Evolutionary conservation across 2,113 vertebrate species (phyloP), one percentile per base, ranked within the genome.

Genomic region (Phoxinus phoxinus): DNA sequence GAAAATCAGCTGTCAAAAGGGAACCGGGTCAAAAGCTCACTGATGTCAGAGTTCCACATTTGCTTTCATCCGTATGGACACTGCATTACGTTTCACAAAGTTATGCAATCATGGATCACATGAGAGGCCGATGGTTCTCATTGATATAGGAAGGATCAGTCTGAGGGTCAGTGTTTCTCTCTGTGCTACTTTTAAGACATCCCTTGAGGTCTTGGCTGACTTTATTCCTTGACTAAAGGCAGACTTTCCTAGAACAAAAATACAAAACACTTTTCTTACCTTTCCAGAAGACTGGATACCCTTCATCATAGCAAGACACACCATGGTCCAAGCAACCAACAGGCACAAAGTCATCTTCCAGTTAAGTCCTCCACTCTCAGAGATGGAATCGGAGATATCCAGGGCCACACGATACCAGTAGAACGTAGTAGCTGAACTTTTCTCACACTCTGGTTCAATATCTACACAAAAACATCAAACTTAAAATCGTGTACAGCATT

Each of bases 271-370:
- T 4, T 4, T 19, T 2, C 92, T 94, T 89, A 99, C 98, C 95
- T 99, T 99, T 88, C 97, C 98, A 83, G 98, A 99, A 61, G 98
- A 99, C 92, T 99, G 97, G 91, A 99, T 99, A 78, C 98, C 98
- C 93, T 97, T 99, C 91, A 99, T 99, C 98, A 99, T 99, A 89
- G 97, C 96, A 32, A 99, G 95, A 89, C 98, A 98, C 30, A 99
- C 98, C 93, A 99, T 94, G 44, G 95, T 88, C 98, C 98, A 99
- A 80, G 98, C 97, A 48, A 89, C 93, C 91, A 99, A 92, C 87
- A 99, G 93, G 89, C 97, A 97, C 89, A 97, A 0, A 0, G 96
- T 97, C 97, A 99, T 99, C 94, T 94, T 99, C 98, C 97, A 99
- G 81, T 99, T 99, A 74, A 99, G 95, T 71, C 97, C 97, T 2